Percentiles rank a stretch among this genome's conserved stretches.
phyloP scores from a whole-genome alignment of 2,797 vertebrate genomes.

The Percopsis omiscomaycus region DNA sequence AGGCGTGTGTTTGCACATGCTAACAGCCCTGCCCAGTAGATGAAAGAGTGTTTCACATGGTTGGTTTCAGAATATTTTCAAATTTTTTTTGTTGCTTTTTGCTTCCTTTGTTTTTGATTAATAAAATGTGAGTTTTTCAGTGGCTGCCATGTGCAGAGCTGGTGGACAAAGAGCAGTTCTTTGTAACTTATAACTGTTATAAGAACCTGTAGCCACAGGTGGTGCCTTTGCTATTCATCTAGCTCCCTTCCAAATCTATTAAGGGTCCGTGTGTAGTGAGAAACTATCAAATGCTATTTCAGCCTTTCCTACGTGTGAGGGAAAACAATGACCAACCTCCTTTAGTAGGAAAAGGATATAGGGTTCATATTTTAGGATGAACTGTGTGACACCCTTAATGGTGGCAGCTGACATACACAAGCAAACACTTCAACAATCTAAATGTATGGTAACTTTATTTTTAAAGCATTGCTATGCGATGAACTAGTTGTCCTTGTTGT shows the following conservation, averaged over 20 bases:
- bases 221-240: constrained; percentile 33
- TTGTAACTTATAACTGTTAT: constrained; percentile 21
- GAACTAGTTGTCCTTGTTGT: background rate
- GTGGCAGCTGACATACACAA: constrained; percentile 2
- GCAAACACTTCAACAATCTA: constrained; percentile 2
- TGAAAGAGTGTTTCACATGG: constrained; percentile 13
- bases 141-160: constrained; percentile 5
- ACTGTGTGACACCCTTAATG: constrained; percentile 12
- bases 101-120: constrained; percentile 5
- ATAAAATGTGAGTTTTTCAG: constrained; percentile 9
- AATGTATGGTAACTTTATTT: background rate
- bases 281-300: constrained; percentile 60
- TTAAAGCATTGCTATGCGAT: constrained; percentile 1
- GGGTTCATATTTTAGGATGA: constrained; percentile 21
- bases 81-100: constrained; percentile 13
- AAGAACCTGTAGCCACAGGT: constrained; percentile 31
- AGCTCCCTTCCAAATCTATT: constrained; percentile 23
- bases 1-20: constrained; percentile 37
- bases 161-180: constrained; percentile 21
- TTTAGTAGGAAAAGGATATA: constrained; percentile 47
- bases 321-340: constrained; percentile 56
- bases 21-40: constrained; percentile 38
- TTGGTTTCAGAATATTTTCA: constrained; percentile 11
- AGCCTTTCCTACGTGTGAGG: constrained; percentile 50
- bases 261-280: constrained; percentile 32